Evolutionary conservation across 2,888 invertebrate species (phyloP), one percentile per base, ranked within the genome.

Genomic region (Tiliacea aurago): DNA sequence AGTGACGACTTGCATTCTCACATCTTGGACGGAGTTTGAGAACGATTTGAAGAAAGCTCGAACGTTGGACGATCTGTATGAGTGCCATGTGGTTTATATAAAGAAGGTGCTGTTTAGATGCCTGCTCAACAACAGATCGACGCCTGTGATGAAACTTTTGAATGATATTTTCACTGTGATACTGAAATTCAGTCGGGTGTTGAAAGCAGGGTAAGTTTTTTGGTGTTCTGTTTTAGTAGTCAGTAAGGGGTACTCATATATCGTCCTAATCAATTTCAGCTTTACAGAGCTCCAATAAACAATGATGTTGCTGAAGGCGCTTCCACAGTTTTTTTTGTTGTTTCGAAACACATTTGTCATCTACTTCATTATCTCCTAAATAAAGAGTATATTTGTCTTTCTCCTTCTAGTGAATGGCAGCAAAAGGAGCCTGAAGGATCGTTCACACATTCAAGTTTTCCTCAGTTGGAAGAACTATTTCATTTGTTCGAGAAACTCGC

Each of bases 91-190:
- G 15, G 95, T 94, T 0, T 98, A 98, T 88, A 96, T 98, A 6
- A 98, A 98, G 91, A 97, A 97, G 83, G 95, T 98, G 55, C 91
- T 98, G 55, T 98, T 98, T 86, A 96, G 98, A 85, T 98, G 98
- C 84, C 96, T 98, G 86, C 91, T 98, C 7, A 98, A 98, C 85
- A 97, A 97, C 72, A 97, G 97, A 68, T 97, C 98, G 47, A 96
- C 97, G 45, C 97, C 97, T 4, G 97, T 98, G 51, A 97, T 97
- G 91, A 97, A 97, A 84, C 96, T 97, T 0, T 94, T 98, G 51
- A 97, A 97, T 70, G 97, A 97, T 90, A 97, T 98, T 28, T 98
- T 98, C 87, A 97, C 97, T 65, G 97, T 98, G 11, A 97, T 98
- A 53, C 91, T 98, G 81, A 97, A 98, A 88, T 98, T 97, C 87